Conservation (phyloP, 2,888 invertebrate species). For the Tenthredo distinguenda region DNA sequence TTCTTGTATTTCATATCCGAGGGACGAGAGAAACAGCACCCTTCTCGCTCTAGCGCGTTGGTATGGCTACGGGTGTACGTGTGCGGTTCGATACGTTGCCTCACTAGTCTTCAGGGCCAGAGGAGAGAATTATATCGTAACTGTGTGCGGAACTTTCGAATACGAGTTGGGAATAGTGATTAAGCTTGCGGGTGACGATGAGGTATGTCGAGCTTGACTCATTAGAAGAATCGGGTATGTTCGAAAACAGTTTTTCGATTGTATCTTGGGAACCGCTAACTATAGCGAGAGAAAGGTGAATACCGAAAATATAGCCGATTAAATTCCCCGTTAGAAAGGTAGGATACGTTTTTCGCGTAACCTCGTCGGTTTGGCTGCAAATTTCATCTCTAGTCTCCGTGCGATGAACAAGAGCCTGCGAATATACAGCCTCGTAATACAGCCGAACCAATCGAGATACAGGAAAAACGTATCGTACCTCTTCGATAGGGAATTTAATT, state of each 20-base stretch:
- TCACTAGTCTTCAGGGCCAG: background rate
- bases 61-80: background rate
- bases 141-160: background rate
- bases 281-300: background rate
- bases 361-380: background rate
- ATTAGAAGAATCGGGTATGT: no score
- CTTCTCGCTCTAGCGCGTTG: background rate
- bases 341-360: background rate
- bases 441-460: background rate
- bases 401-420: background rate
- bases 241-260: background rate
- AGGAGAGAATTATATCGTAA: background rate
- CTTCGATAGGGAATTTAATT: background rate
- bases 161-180: slow-evolving; percentile 2
- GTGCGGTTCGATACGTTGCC: background rate
- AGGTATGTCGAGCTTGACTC: no score
- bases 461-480: background rate
- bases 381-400: background rate
- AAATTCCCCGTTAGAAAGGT: background rate
- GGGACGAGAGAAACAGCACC: no score
- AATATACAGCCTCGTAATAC: background rate
- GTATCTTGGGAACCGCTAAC: background rate
- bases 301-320: background rate
- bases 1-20: no score
- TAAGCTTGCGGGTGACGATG: background rate